Evolutionary conservation across 2,888 invertebrate genomes (phyloP).

Genomic region (Bellardia pandia): DNA sequence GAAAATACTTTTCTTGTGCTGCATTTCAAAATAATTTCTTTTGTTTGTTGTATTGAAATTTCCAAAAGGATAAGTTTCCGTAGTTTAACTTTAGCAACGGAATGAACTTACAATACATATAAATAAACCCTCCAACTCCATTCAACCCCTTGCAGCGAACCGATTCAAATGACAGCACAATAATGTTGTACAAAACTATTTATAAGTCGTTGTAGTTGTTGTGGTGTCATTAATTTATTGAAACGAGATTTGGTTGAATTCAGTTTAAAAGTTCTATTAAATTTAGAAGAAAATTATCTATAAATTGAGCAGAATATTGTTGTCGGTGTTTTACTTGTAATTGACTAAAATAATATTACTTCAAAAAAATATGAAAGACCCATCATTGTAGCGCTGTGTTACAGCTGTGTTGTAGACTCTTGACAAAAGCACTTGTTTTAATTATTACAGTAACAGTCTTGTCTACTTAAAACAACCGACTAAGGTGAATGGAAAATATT

Average conservation of each 20-base stretch:
- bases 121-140: not conserved
- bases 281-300: not conserved
- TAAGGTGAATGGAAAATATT: too few relatives aligned
- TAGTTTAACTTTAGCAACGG: constrained; percentile 44
- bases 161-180: not conserved
- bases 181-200: not conserved
- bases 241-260: not conserved
- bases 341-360: too few relatives aligned
- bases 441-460: too few relatives aligned
- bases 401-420: too few relatives aligned
- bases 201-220: not conserved
- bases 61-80: constrained; percentile 37
- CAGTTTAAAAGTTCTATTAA: not conserved
- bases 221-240: not conserved
- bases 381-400: too few relatives aligned
- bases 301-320: too few relatives aligned
- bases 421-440: too few relatives aligned
- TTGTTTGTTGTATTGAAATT: constrained; percentile 37
- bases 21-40: constrained; percentile 40
- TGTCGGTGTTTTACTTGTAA: too few relatives aligned
- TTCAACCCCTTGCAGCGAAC: not conserved
- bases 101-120: constrained; percentile 7
- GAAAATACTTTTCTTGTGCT: constrained; percentile 35
- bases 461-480: too few relatives aligned
- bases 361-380: too few relatives aligned